Conservation (phyloP, 2,888 invertebrate genomes). For the Cancer borealis region DNA sequence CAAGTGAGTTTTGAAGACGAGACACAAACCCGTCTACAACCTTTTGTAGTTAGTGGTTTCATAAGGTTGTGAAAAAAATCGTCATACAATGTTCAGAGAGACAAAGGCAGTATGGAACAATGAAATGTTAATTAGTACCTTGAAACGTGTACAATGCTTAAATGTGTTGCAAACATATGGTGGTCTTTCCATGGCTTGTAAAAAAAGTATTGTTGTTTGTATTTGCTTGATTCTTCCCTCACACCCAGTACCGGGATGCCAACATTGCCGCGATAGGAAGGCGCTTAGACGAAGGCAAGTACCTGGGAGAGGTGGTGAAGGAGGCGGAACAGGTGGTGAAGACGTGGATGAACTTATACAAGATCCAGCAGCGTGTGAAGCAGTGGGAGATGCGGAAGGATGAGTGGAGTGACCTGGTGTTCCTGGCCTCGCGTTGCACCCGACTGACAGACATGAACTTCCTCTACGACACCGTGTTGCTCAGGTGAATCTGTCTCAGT, state of each 20-base stretch:
- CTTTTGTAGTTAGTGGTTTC: neutral
- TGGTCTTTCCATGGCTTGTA: too few relatives aligned
- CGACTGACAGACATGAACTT: conserved; percentile 44
- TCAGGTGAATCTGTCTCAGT: conserved; percentile 47
- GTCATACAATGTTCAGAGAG: too few relatives aligned
- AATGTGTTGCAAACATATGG: too few relatives aligned
- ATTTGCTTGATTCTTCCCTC: neutral
- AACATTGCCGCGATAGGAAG: neutral
- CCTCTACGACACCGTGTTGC: conserved; percentile 53
- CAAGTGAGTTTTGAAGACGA: neutral
- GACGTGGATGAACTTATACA: conserved; percentile 34
- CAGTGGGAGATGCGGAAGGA: conserved; percentile 62
- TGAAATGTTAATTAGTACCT: too few relatives aligned
- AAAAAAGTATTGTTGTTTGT: neutral
- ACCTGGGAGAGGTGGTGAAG: conserved; percentile 55
- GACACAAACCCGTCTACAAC: neutral
- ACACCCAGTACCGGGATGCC: conserved; percentile 28
- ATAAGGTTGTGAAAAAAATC: too few relatives aligned
- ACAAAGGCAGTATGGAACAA: too few relatives aligned
- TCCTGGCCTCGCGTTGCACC: conserved; percentile 42
- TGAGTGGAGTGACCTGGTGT: conserved; percentile 58
- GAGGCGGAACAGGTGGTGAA: conserved; percentile 59
- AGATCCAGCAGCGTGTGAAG: conserved; percentile 30
- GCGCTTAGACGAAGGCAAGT: conserved; percentile 35
- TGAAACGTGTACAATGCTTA: too few relatives aligned